phyloP scores from a whole-genome alignment of 2,113 vertebrate genomes.

The Alethe castanea region DNA sequence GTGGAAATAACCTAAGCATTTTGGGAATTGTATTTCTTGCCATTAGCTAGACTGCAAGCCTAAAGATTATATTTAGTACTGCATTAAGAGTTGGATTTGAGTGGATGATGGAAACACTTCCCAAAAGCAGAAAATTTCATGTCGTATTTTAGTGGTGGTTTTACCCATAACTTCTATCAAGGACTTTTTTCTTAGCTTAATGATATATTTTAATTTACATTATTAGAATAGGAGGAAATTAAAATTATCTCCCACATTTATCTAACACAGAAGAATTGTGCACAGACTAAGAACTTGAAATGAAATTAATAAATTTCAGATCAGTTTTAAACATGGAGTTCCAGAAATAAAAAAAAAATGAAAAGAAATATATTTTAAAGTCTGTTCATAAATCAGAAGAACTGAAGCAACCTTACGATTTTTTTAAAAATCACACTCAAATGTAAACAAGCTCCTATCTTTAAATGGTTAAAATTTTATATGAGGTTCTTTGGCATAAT shows the following conservation, averaged over 20 bases:
- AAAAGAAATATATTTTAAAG: not conserved
- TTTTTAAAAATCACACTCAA: not conserved
- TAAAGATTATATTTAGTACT: not conserved
- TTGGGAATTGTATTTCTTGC: not conserved
- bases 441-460: not conserved
- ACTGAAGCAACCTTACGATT: not conserved
- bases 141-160: not conserved
- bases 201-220: not conserved
- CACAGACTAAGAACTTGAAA: not conserved
- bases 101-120: not conserved
- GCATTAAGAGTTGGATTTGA: not conserved
- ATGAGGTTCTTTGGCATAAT: not conserved
- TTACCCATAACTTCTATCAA: not conserved
- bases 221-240: not conserved
- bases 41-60: not conserved
- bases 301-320: not conserved
- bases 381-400: not conserved
- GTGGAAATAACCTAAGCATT: not conserved
- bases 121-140: not conserved
- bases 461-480: not conserved
- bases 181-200: not conserved
- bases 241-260: not conserved
- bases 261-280: not conserved
- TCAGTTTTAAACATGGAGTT: not conserved
- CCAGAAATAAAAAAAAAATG: accelerated